Conservation (phyloP, 2,888 invertebrate species). For the Drosophila multiciliata region DNA sequence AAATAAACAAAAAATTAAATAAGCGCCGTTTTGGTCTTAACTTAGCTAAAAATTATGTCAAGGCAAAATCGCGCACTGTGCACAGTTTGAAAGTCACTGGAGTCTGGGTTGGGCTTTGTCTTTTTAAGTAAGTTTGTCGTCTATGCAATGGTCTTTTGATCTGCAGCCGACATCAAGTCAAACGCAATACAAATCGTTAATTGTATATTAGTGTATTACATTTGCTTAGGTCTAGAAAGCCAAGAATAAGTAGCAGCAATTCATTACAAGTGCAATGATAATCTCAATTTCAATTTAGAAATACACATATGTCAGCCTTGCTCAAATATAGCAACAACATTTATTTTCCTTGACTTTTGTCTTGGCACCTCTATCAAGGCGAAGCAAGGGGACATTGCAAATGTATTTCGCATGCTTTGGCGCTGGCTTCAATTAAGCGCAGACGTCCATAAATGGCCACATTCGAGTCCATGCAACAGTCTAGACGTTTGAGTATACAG, state of each 20-base stretch:
- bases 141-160: conserved; percentile 57
- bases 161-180: conserved; percentile 57
- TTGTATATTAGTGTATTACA: conserved; percentile 24
- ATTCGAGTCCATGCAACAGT: conserved; percentile 46
- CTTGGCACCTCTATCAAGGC: conserved; percentile 59
- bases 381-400: conserved; percentile 53
- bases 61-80: conserved; percentile 70
- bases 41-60: conserved; percentile 55
- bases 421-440: conserved; percentile 72
- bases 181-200: conserved; percentile 40
- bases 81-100: conserved; percentile 72
- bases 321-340: conserved; percentile 1
- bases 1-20: conserved; percentile 34
- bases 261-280: neutral
- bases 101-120: conserved; percentile 44
- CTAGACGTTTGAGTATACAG: conserved; percentile 10
- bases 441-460: conserved; percentile 73
- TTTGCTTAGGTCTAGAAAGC: conserved; percentile 14
- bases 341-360: conserved; percentile 32
- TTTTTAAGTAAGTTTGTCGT: conserved; percentile 34
- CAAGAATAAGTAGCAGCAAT: neutral
- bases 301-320: conserved; percentile 25
- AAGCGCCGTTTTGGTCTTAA: conserved; percentile 52
- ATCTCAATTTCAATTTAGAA: conserved; percentile 1
- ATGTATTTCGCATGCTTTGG: conserved; percentile 68